Conservation (phyloP, 2,113 vertebrate species). For the Thymallus thymallus region DNA sequence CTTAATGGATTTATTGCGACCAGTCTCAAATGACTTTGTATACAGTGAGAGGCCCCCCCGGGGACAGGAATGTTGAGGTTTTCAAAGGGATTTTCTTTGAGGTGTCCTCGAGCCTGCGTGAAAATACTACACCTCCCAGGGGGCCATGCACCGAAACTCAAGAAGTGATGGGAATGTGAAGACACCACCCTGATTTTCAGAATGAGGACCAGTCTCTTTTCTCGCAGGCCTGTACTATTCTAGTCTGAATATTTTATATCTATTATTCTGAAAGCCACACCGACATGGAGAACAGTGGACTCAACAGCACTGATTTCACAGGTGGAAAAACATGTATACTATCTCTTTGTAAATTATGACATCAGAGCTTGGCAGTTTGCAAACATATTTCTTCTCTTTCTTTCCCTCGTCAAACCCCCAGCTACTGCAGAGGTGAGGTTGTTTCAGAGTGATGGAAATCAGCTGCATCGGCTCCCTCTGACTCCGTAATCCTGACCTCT, state of each 20-base stretch:
- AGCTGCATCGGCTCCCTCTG: conserved; percentile 45
- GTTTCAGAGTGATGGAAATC: conserved; percentile 33
- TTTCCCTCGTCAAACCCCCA: too few species aligned
- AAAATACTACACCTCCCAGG: background rate
- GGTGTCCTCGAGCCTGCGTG: background rate
- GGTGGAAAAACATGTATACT: background rate
- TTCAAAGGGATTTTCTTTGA: background rate
- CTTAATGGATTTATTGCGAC: background rate
- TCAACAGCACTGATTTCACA: background rate
- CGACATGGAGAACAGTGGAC: background rate
- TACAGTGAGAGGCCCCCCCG: conserved; percentile 5
- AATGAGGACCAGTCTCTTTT: background rate
- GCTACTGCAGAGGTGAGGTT: conserved; percentile 30
- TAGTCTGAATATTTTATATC: too few species aligned
- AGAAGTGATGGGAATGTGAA: background rate
- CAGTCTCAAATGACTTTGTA: conserved; percentile 9
- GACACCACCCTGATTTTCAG: background rate
- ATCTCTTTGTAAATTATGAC: background rate
- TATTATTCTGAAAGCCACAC: too few species aligned
- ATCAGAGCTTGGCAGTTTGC: background rate
- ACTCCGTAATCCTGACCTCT: conserved; percentile 49
- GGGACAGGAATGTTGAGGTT: background rate
- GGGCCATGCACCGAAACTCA: background rate
- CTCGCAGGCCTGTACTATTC: background rate
- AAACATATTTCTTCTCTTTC: too few species aligned